Evolutionary conservation across 2,888 invertebrate genomes (phyloP).

Genomic region (Zaprionus obscuricornis): DNA sequence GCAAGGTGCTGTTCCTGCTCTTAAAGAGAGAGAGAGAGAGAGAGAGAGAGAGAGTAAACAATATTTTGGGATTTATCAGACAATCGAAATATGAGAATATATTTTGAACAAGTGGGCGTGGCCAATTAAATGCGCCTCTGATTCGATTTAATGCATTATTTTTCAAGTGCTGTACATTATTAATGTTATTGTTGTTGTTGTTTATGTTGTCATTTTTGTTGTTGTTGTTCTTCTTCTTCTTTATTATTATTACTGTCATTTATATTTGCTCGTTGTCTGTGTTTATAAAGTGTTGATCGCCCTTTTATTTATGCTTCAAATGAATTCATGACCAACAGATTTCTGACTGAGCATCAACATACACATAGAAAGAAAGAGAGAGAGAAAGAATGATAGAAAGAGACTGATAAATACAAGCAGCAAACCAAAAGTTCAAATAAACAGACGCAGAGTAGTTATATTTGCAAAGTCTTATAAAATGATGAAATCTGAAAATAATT

Average conservation of each 20-base stretch:
- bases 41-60: conserved; percentile 61
- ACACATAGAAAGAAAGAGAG: no score
- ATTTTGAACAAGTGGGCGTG: conserved; percentile 18
- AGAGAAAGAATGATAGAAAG: no score
- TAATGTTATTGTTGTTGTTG: conserved; percentile 29
- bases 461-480: no score
- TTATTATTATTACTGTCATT: conserved; percentile 39
- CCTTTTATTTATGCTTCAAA: conserved; percentile 32
- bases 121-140: conserved; percentile 60
- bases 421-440: no score
- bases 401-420: no score
- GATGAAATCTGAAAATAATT: no score
- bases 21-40: no score
- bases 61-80: conserved; percentile 60
- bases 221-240: conserved; percentile 37
- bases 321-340: conserved; percentile 18
- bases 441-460: conserved; percentile 4
- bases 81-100: conserved; percentile 40
- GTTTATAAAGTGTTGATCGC: conserved; percentile 58
- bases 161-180: conserved; percentile 58
- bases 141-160: conserved; percentile 58
- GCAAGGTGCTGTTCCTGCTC: conserved; percentile 48
- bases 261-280: conserved; percentile 59
- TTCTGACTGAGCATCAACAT: no score
- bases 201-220: conserved; percentile 17